Base-by-base conservation (phyloP, 2,113 vertebrate species). In the Zosterops pallidus region DNA sequence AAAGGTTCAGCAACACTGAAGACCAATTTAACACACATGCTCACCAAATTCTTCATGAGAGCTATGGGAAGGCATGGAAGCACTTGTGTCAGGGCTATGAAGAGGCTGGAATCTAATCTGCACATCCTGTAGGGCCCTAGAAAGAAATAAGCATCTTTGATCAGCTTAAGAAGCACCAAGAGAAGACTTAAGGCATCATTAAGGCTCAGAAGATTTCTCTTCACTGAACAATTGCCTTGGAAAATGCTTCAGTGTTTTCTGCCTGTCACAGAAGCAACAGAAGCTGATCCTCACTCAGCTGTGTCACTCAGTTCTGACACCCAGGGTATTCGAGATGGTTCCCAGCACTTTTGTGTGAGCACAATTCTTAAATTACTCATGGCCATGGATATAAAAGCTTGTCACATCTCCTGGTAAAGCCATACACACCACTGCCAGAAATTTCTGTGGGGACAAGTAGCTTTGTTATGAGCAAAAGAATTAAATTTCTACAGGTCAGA, bases 61-160 rank as follows among this genome's bases (percentile, higher is more conserved):
- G 81, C 97, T 89, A 60, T 98, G 98, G 60, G 97, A 91, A 50
- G 98, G 97, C 64, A 99, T 95, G 17, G 98, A 98, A 15, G 92
- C 80, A 5, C 97, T 96, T 29, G 97, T 95, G 31, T 98, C 98
- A 86, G 98, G 97, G 50, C 97, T 97, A 3, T 98, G 94, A 70
- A 98, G 98, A n/a, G 99, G 99, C 82, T 99, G 99, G 96, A 99
- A 99, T 97, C 99, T 99, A 91, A 99, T 99, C 97, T 99, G 99
- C 26, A 99, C 99, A 92, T 99, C 99, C 89, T 99, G 99, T 29
- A 99, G 97, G 55, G 98, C 99, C 96, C 99, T 98, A 86, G 6
- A 95, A 86, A n/a, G 25, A 68, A 68, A 46, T 23, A 93, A 35
- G 18, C 15, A 93, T 15, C 72, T 84, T 37, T 21, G 19, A 84